These are phyloP conservation scores for Nannobrachium achirus DNA, from an alignment of 2,113 vertebrate genomes.

Conservation along the genomic window DNA sequence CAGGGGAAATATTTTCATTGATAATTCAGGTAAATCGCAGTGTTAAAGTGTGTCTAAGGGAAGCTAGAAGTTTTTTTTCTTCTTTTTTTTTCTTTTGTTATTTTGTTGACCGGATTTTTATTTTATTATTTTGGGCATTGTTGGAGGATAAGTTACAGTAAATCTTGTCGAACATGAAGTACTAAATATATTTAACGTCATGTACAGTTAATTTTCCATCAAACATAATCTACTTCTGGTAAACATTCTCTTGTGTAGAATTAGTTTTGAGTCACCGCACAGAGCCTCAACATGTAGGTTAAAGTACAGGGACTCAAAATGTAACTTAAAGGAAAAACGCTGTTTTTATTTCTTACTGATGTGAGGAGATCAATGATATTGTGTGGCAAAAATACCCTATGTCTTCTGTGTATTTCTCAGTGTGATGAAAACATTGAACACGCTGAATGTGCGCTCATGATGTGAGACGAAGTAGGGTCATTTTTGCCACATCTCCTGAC, in stretches of 20 bases:
- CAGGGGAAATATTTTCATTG: background rate
- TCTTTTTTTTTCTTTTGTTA: background rate
- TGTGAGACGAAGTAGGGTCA: too few relatives aligned
- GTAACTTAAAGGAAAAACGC: background rate
- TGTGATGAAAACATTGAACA: too few relatives aligned
- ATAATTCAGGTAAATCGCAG: background rate
- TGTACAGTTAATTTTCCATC: background rate
- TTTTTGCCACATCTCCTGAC: too few relatives aligned
- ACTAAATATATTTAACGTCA: too few relatives aligned
- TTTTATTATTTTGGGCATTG: background rate
- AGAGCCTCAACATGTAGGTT: background rate
- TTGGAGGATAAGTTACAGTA: too few relatives aligned
- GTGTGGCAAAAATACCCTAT: too few relatives aligned
- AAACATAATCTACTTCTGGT: background rate
- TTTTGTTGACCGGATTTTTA: background rate
- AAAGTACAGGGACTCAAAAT: slow-evolving; percentile 10
- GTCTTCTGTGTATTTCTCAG: too few relatives aligned
- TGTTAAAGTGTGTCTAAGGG: background rate
- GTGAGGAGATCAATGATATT: too few relatives aligned
- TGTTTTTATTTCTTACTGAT: too few relatives aligned
- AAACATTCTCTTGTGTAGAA: background rate
- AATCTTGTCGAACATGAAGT: too few relatives aligned
- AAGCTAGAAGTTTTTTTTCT: background rate
- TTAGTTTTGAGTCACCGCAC: slow-evolving; percentile 21
- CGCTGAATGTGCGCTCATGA: too few relatives aligned